Conservation (phyloP, 1,140 invertebrate genomes). For the Monomorium pharaonis region DNA sequence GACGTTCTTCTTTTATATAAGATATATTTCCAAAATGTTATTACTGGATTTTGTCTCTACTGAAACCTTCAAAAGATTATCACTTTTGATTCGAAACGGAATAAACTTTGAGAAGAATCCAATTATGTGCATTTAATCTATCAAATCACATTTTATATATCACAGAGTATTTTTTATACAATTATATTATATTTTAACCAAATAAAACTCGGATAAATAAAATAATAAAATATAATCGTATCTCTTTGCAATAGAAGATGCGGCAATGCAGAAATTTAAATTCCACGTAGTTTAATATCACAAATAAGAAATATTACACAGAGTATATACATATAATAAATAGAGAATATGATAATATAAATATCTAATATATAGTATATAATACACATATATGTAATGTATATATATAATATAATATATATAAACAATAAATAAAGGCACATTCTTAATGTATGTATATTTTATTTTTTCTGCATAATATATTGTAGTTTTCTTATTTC, state of each 20-base stretch:
- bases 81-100: conserved; percentile 1
- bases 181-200: neutral
- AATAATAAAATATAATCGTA: neutral
- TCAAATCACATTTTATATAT: neutral
- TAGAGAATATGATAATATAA: no score
- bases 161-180: neutral
- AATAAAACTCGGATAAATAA: neutral
- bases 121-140: neutral
- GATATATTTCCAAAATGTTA: conserved; percentile 27
- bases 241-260: neutral
- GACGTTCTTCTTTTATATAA: conserved; percentile 24
- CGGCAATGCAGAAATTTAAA: neutral
- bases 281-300: neutral
- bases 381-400: no score
- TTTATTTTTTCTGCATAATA: no score
- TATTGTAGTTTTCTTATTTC: no score
- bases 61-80: conserved; percentile 11
- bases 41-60: conserved; percentile 20
- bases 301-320: no score
- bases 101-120: neutral
- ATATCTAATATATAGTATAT: no score
- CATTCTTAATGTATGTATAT: no score
- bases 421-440: no score
- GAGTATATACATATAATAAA: no score
- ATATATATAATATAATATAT: no score